Evolutionary conservation across 92 coral and sea anemone species (phyloP).

Genomic region (Heteractis magnifica): DNA sequence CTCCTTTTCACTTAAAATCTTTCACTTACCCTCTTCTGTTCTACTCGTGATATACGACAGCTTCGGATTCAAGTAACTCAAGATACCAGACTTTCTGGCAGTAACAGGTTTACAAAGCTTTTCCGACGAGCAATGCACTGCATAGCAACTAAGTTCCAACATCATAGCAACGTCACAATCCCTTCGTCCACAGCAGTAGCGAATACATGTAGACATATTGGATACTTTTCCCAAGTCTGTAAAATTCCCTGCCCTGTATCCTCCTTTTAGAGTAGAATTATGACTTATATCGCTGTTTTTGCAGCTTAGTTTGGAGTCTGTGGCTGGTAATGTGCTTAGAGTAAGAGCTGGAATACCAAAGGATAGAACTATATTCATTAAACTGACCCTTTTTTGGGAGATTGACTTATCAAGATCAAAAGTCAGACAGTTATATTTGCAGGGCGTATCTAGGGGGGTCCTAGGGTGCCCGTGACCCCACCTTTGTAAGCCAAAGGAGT

Average conservation of each 20-base stretch:
- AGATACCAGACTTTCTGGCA: conserved; percentile 79
- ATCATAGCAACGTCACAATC: conserved; percentile 91
- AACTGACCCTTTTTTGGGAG: background rate
- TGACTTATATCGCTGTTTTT: conserved; percentile 80
- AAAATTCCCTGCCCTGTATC: conserved; percentile 90
- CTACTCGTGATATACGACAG: conserved; percentile 92
- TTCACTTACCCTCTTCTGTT: conserved; percentile 85
- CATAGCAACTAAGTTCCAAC: conserved; percentile 88
- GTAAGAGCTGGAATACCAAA: conserved; percentile 65
- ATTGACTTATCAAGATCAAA: background rate
- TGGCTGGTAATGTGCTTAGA: conserved; percentile 77
- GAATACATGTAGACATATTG: conserved; percentile 90
- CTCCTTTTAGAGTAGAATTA: conserved; percentile 87
- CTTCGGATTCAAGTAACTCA: conserved; percentile 77
- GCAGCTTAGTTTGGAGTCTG: conserved; percentile 90
- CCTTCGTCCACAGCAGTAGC: conserved; percentile 89
- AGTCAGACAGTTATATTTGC: background rate
- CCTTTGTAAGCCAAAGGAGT: too few relatives aligned
- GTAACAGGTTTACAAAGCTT: conserved; percentile 73
- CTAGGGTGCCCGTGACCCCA: too few relatives aligned
- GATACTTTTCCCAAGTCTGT: conserved; percentile 79
- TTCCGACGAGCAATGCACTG: conserved; percentile 73
- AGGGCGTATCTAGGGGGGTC: too few relatives aligned
- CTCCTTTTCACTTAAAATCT: too few relatives aligned
- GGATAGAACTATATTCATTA: background rate